Evolutionary conservation across 2,888 invertebrate species (phyloP), one percentile per base, ranked within the genome.

Genomic region (Drosophila putrida): DNA sequence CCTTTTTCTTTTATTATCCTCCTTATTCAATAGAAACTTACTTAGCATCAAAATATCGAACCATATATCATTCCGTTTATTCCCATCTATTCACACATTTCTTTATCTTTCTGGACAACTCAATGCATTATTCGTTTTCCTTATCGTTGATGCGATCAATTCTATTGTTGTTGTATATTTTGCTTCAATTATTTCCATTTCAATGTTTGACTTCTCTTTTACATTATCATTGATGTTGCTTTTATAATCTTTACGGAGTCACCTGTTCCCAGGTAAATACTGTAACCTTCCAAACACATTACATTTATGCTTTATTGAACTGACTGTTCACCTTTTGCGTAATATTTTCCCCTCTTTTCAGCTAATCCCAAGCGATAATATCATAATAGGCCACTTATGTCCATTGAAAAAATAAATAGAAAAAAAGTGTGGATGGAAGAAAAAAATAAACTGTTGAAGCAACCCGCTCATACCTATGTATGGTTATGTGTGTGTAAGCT

Each of bases 301-400:
- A 55, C 27, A 59, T 73, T 69, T 70, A 64, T 70, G 65, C 50
- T 69, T 68, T 57, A 53, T 49, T 63, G 43, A 75, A 49, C 71
- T 64, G 76, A 71, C 63, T 64, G 57, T 59, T 64, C 68, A 73
- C 78, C 74, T 78, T 36, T 64, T 62, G 57, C 58, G 53, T 60
- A 63, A 78, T 59, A 69, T 55, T 74, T 50, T 13, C 74, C 59
- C 47, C 20, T 20, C 20, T 38, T 62, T 49, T 15, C 58, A 49
- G 76, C 79, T 76, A 76, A 76, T 76, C 74, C 76, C 76, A 39
- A 51, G 76, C 69, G 76, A 76, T 76, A 78, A 78, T 78, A 76
- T 76, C 76, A 78, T 78, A 78, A 76, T 74, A 78, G 79, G 46
- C 76, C 79, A 76, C 78, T 76, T 76, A 76, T 69, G 74, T 59